Conservation (phyloP, 2,888 invertebrate genomes). For the Dolichomitus sp. region DNA sequence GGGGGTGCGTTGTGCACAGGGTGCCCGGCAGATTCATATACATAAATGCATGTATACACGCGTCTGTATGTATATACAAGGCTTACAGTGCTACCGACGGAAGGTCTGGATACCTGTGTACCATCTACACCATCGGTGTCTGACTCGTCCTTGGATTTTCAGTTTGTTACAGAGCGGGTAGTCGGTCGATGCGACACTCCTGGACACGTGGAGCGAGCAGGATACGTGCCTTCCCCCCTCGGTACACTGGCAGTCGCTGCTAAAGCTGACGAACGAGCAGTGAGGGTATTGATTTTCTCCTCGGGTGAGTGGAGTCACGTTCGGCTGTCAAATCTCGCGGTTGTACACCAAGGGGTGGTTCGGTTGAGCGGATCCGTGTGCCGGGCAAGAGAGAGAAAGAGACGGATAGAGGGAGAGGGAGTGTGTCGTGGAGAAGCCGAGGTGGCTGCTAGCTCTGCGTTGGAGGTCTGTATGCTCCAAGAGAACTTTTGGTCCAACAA, state of each 20-base stretch:
- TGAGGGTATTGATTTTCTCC: conserved; percentile 67
- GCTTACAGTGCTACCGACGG: background rate
- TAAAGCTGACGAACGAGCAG: conserved; percentile 60
- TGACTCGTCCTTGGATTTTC: conserved; percentile 13
- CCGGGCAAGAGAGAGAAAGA: conserved; percentile 63
- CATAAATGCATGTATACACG: conserved; percentile 49
- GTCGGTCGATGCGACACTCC: conserved; percentile 26
- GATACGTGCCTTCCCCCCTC: conserved; percentile 22
- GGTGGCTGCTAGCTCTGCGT: conserved; percentile 26
- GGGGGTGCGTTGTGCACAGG: conserved; percentile 57
- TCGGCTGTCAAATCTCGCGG: conserved; percentile 78
- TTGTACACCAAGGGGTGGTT: conserved; percentile 62
- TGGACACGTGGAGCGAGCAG: conserved; percentile 11
- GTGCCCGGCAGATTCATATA: conserved; percentile 44
- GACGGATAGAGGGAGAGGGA: conserved; percentile 58
- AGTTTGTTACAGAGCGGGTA: conserved; percentile 13
- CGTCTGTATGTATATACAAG: conserved; percentile 9
- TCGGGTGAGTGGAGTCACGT: conserved; percentile 75
- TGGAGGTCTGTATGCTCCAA: conserved; percentile 2
- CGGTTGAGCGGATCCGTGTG: conserved; percentile 67
- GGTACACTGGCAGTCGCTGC: conserved; percentile 41
- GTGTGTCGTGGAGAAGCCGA: conserved; percentile 49
- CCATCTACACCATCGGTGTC: conserved; percentile 19
- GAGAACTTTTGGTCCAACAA: conserved; percentile 42
- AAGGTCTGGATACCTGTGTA: conserved; percentile 16